phyloP scores from a whole-genome alignment of 2,113 vertebrate genomes.

The Colistium nudipinnis region DNA sequence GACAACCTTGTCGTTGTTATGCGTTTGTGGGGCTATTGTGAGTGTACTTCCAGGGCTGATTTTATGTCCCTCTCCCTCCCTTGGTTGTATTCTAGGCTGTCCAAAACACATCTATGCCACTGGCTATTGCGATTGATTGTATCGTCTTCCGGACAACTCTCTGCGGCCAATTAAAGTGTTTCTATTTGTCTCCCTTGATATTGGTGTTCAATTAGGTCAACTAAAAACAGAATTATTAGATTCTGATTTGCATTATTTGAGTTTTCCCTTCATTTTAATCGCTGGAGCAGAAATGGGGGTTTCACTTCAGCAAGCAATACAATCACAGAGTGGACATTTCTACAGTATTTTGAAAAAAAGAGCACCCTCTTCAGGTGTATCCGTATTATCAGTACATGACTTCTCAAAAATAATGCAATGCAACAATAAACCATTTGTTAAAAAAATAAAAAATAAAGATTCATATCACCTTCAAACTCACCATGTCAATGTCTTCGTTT shows the following conservation, averaged over 20 bases:
- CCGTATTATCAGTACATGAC: no score
- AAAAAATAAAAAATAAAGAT: no score
- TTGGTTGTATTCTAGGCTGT: neutral
- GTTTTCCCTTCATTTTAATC: neutral
- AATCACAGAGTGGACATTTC: neutral
- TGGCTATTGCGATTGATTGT: neutral
- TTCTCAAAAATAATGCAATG: neutral
- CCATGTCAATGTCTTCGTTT: neutral
- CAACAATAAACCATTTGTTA: neutral
- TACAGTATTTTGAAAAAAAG: no score
- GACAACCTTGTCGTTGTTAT: neutral
- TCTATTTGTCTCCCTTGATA: no score
- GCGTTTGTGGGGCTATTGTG: neutral
- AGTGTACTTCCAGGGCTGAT: neutral
- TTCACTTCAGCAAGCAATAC: neutral
- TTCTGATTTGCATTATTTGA: neutral
- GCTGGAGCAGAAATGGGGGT: neutral
- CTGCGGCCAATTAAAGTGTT: neutral
- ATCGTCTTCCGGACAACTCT: neutral
- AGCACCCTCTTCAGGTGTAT: neutral
- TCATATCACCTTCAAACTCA: no score
- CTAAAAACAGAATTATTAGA: neutral
- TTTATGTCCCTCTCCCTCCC: neutral
- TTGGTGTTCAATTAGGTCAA: neutral
- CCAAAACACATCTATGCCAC: neutral